Percentiles rank a stretch among this genome's conserved stretches.
phyloP scores from a whole-genome alignment of 2,888 invertebrate species.

The Ornithoptera priamus region DNA sequence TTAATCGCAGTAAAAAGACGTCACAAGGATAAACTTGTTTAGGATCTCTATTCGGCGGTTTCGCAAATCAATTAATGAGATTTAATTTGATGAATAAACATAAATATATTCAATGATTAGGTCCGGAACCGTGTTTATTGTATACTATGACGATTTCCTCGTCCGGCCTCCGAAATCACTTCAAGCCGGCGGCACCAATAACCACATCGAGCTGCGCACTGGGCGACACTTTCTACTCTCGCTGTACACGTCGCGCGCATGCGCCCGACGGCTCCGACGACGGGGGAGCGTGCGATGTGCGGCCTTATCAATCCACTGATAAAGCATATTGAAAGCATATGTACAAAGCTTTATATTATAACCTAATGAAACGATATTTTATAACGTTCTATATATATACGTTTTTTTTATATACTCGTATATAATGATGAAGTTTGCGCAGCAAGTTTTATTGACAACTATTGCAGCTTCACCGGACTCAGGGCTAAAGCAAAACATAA shows the following conservation, averaged over 20 bases:
- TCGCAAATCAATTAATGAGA: too few relatives aligned
- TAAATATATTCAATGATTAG: not conserved
- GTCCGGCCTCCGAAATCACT: not conserved
- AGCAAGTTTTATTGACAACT: too few relatives aligned
- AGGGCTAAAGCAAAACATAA: too few relatives aligned
- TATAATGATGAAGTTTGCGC: too few relatives aligned
- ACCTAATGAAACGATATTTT: too few relatives aligned
- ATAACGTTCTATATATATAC: too few relatives aligned
- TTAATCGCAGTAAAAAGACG: too few relatives aligned
- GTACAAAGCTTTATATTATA: too few relatives aligned
- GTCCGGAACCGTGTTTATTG: not conserved
- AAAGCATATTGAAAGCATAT: slow-evolving; percentile 1
- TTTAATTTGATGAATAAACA: not conserved
- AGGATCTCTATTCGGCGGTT: too few relatives aligned
- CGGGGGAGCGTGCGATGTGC: slow-evolving; percentile 7
- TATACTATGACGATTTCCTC: not conserved
- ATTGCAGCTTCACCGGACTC: too few relatives aligned
- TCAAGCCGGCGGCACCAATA: not conserved
- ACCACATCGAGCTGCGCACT: not conserved
- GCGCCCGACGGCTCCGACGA: slow-evolving; percentile 9
- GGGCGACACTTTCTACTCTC: slow-evolving; percentile 5
- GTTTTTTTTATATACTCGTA: too few relatives aligned
- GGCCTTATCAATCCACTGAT: slow-evolving; percentile 4
- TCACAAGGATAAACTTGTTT: too few relatives aligned
- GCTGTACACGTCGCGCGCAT: slow-evolving; percentile 1